These are phyloP conservation scores for Drosophila quadrilineata DNA, from an alignment of 1,140 invertebrate species.

Conservation along the genomic window DNA sequence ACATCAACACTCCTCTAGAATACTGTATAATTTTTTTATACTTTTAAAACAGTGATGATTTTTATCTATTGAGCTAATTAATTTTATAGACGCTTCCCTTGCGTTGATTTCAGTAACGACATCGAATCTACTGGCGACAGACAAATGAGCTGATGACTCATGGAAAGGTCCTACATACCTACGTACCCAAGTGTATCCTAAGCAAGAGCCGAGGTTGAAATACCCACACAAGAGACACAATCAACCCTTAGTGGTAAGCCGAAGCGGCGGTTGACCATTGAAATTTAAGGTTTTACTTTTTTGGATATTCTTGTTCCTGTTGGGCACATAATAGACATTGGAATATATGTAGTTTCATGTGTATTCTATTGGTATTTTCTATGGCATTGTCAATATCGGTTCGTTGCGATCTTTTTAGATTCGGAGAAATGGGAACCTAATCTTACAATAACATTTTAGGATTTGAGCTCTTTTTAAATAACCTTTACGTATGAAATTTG, in stretches of 20 bases:
- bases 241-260: constrained; percentile 61
- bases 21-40: too few species aligned
- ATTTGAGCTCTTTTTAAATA: constrained; percentile 68
- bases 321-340: too few species aligned
- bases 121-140: constrained; percentile 7
- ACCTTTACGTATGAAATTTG: constrained; percentile 66
- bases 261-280: constrained; percentile 66
- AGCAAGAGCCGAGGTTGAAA: constrained; percentile 40
- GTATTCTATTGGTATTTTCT: constrained; percentile 44
- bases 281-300: constrained; percentile 51
- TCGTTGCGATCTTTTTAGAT: constrained; percentile 27
- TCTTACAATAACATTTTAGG: constrained; percentile 66
- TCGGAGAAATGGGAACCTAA: constrained; percentile 57
- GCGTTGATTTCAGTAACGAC: too few species aligned
- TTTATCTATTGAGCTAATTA: too few species aligned
- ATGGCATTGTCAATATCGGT: constrained; percentile 42
- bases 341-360: constrained; percentile 19
- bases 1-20: too few species aligned
- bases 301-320: constrained; percentile 36
- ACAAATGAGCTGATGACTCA: constrained; percentile 16
- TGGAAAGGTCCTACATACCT: constrained; percentile 39
- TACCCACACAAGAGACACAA: constrained; percentile 26
- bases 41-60: too few species aligned
- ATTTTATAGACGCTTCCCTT: too few species aligned
- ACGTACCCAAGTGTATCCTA: constrained; percentile 44